phyloP scores from a whole-genome alignment of 2,888 invertebrate species.

The Troides aeacus region DNA sequence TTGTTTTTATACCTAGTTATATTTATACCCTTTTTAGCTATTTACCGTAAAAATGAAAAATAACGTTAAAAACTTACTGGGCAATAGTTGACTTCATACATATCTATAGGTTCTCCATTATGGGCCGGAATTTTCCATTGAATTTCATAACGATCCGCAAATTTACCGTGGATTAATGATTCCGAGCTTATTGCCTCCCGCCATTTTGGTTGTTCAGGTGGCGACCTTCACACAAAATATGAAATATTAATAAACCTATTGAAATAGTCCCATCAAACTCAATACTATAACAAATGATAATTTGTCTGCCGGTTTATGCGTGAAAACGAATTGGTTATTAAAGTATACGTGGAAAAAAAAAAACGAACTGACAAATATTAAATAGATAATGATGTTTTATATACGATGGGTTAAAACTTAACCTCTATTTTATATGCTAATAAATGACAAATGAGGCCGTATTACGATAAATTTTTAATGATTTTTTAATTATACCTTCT shows the following conservation, averaged over 20 bases:
- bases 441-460: not conserved
- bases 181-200: constrained; percentile 67
- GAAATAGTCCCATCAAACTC: not conserved
- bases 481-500: constrained; percentile 68
- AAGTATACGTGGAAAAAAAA: too few relatives aligned
- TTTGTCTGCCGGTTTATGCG: not conserved
- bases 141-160: constrained; percentile 89
- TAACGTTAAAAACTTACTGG: constrained; percentile 80
- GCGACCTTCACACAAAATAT: constrained; percentile 68
- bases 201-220: constrained; percentile 84
- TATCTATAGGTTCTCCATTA: constrained; percentile 93
- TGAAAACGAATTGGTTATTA: not conserved
- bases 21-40: too few relatives aligned
- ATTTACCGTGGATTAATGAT: constrained; percentile 75
- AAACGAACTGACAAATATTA: too few relatives aligned
- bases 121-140: constrained; percentile 92
- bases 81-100: constrained; percentile 89
- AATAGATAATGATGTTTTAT: too few relatives aligned
- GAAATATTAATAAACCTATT: constrained; percentile 2
- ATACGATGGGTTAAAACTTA: too few relatives aligned
- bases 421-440: too few relatives aligned
- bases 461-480: not conserved
- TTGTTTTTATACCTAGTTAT: too few relatives aligned
- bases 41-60: not conserved
- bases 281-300: not conserved